Evolutionary conservation across 1,140 invertebrate genomes (phyloP), one percentile per base, ranked within the genome.

Genomic region (Carcinoscorpius rotundicauda): DNA sequence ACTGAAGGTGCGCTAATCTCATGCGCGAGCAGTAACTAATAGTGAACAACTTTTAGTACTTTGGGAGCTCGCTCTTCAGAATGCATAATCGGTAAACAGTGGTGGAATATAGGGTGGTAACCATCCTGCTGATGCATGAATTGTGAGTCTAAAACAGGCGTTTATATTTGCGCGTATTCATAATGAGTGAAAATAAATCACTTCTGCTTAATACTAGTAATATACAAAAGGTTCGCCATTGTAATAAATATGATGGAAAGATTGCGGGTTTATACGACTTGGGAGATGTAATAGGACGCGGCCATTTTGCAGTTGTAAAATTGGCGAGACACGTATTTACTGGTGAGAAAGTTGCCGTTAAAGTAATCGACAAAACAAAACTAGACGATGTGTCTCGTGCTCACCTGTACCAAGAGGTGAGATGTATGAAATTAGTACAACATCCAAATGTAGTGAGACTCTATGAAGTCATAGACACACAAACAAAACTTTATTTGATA

Each of bases 221-320:
- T 29, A 29, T 29, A 29, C 29, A 29, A 29, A 29, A 29, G 29
- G 29, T 29, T 29, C 29, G 29, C 29, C 29, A 29, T 29, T 29
- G 29, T 29, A 29, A 29, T 29, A 29, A 29, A 29, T 69, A 69
- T 66, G 87, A 90, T 73, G 80, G 80, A 58, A 95, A 95, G 82
- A 97, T 98, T 75, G 94, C 94, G 72, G 94, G 94, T 60, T 82
- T 97, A 52, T 98, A 98, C 76, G 94, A 98, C 78, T 81, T 98
- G 72, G 91, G 96, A 76, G 89, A 97, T 76, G 98, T 94, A 2
- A 79, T 96, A 10, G 92, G 91, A 8, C 77, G 78, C 65, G 96
- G 95, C 58, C 95, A 99, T 81, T 99, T 98, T 84, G 97, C 97
- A 64, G 94, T 98, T 61, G 97, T 99, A 48, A 99, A 99, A 82